A percentile compares a stretch with the other conserved stretches of the same genome.
These are phyloP conservation scores for Aleiodes sp. DNA, from an alignment of 1,140 invertebrate species.

Conservation along the genomic window DNA sequence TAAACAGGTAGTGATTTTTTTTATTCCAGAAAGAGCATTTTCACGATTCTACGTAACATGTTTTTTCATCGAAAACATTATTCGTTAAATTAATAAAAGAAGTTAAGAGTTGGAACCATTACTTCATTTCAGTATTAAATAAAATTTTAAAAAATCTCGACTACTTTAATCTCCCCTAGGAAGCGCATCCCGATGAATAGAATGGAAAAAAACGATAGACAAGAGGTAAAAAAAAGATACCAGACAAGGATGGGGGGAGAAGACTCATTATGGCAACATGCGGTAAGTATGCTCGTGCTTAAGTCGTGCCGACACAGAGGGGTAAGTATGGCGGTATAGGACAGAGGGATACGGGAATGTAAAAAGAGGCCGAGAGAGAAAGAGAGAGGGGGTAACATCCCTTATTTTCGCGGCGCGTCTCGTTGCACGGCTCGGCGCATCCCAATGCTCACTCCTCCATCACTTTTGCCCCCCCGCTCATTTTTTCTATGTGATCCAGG, in stretches of 20 bases:
- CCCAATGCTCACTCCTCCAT: slow-evolving; percentile 58
- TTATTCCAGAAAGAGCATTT: too few species aligned
- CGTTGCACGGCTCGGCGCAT: slow-evolving; percentile 63
- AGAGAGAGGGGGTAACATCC: slow-evolving; percentile 56
- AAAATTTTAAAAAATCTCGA: neutral
- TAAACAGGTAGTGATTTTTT: neutral
- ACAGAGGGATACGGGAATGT: slow-evolving; percentile 22
- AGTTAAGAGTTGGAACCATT: too few species aligned
- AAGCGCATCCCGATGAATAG: neutral
- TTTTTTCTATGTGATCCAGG: slow-evolving; percentile 50
- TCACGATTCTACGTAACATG: too few species aligned
- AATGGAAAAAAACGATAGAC: neutral
- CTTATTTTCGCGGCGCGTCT: slow-evolving; percentile 62
- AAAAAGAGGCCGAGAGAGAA: slow-evolving; percentile 38
- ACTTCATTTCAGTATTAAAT: too few species aligned
- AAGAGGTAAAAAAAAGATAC: slow-evolving; percentile 1
- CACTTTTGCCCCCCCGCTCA: slow-evolving; percentile 19
- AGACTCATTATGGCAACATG: slow-evolving; percentile 64
- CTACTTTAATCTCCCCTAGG: neutral
- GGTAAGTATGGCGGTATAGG: slow-evolving; percentile 30
- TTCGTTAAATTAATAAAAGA: too few species aligned
- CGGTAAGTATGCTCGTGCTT: slow-evolving; percentile 59
- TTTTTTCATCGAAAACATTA: neutral
- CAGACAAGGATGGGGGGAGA: neutral
- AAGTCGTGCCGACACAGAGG: slow-evolving; percentile 45